Percentiles rank a stretch among this genome's conserved stretches.
phyloP scores from a whole-genome alignment of 2,113 vertebrate genomes.

The Phocoena sinus region DNA sequence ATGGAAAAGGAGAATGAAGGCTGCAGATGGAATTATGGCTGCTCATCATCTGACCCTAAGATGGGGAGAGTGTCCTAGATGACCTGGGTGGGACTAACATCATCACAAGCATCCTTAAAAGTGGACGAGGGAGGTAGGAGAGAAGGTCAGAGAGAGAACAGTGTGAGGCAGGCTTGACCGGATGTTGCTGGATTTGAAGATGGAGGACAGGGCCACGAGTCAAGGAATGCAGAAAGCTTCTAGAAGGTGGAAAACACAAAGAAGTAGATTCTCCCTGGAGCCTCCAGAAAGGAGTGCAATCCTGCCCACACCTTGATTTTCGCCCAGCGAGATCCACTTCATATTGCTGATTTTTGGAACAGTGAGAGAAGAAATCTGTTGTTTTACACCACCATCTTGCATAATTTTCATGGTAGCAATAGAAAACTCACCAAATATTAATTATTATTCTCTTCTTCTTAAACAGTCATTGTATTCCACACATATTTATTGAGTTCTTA shows the following conservation, averaged over 20 bases:
- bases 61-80: no score
- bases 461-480: neutral
- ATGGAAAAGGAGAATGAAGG: neutral
- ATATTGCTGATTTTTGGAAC: neutral
- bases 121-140: neutral
- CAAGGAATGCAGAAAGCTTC: neutral
- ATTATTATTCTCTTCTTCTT: neutral
- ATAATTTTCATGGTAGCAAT: accelerated
- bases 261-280: accelerated
- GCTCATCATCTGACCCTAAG: neutral
- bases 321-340: neutral
- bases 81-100: accelerated
- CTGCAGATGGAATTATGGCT: neutral
- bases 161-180: accelerated
- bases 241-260: accelerated
- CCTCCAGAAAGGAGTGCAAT: accelerated
- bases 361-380: accelerated
- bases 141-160: neutral
- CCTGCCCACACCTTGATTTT: no score
- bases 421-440: accelerated
- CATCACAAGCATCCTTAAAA: accelerated
- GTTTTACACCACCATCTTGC: accelerated
- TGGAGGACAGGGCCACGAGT: accelerated
- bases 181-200: neutral
- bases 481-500: neutral